Evolutionary conservation across 2,797 vertebrate genomes (phyloP), one percentile per base, ranked within the genome.

Genomic region (Cygnus olor): DNA sequence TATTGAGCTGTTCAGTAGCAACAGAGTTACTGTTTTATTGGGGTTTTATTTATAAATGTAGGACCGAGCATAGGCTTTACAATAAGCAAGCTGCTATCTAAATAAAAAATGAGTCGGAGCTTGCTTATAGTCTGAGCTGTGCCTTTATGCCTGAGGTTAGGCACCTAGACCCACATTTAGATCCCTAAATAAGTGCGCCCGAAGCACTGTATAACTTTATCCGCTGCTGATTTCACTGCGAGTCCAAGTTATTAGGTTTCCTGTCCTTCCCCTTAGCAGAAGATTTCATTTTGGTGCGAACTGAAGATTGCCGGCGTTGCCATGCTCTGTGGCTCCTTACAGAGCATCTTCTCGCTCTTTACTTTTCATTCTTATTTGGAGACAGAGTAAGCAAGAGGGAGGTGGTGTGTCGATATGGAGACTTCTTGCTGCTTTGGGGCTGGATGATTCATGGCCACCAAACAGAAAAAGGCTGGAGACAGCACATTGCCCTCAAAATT

Each of bases 341-440:
- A 20, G 70, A 82, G 56, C 34, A 38, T 44, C 42, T 61, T 83
- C 10, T 74, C 3, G 4, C 19, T 14, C 56, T 56, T 53, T 30
- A 11, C 20, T 40, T 82, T 49, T 64, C 42, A 19, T 49, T 68
- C 57, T 54, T 42, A 42, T 30, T 49, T 40, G 51, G 32, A 56
- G 38, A 58, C 10, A 34, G 44, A 19, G 19, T 47, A 71, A 53
- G 51, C 60, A 64, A 65, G 78, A 56, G 21, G 32, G 6, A 0
- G 0, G 51, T 0, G 7, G 65, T 0, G 0, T 68, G 85, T 77
- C 53, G 40, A 38, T 56, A n/a, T 28, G 2, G 49, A 51, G 49
- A 51, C n/a, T 68, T 8, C 0, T 0, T 21, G 15, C 22, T 82
- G 34, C 61, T 83, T 73, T 51, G 36, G 71, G 42, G 6, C 3